Evolutionary conservation across 37 sponge, comb jelly and placozoan genomes (phyloP).

Genomic region (Halisarca cf. caerulea): DNA sequence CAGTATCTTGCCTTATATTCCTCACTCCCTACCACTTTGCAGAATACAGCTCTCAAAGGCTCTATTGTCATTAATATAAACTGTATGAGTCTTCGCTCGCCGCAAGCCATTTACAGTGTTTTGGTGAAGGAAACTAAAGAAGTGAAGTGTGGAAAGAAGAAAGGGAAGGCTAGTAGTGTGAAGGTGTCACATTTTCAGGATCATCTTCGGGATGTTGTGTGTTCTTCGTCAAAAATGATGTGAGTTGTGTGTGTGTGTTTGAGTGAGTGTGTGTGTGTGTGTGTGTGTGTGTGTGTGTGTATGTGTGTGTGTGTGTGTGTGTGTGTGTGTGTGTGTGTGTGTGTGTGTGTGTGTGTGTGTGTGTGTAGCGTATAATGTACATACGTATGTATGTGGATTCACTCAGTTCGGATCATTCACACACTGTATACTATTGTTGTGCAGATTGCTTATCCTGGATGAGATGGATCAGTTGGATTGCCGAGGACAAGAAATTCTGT

Average conservation of each 20-base stretch:
- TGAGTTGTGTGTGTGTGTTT: too few species aligned
- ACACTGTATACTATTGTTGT: too few species aligned
- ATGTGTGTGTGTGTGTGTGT: too few species aligned
- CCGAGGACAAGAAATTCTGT: conserved; percentile 75
- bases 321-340: too few species aligned
- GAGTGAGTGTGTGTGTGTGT: too few species aligned
- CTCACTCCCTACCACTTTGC: not conserved
- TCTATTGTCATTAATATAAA: conserved; percentile 42
- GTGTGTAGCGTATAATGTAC: too few species aligned
- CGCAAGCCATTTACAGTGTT: conserved; percentile 38
- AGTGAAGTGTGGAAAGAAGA: not conserved
- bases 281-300: too few species aligned
- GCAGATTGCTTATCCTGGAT: conserved; percentile 83
- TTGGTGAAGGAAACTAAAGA: conserved; percentile 24
- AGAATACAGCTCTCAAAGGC: not conserved
- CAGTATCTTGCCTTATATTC: not conserved
- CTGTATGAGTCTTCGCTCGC: conserved; percentile 56
- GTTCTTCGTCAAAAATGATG: too few species aligned
- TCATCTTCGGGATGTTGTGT: too few species aligned
- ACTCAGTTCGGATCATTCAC: too few species aligned
- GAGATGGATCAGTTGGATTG: conserved; percentile 85
- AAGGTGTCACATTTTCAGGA: not conserved
- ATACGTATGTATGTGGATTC: too few species aligned
- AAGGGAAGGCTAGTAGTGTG: not conserved
- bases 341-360: too few species aligned